A percentile compares a stretch with the other conserved stretches of the same genome.
These are phyloP conservation scores for Aurelia aurita DNA, from an alignment of 30 jellyfish, hydroid and myxozoan genomes.

Conservation along the genomic window DNA sequence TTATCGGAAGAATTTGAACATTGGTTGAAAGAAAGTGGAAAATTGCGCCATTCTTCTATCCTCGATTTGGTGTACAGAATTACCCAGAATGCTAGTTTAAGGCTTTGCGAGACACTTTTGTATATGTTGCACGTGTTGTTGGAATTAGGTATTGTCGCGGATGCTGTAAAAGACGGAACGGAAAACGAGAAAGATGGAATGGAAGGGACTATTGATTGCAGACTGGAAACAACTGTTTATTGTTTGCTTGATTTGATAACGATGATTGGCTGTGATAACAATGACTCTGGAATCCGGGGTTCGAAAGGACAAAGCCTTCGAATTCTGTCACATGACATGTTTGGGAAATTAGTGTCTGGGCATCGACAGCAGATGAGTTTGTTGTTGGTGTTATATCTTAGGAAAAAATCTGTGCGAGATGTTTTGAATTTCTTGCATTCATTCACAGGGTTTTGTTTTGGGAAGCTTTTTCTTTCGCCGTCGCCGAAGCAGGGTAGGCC, in stretches of 20 bases:
- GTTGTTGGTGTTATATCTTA: constrained; percentile 30
- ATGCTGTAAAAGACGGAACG: not conserved
- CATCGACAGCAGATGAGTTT: constrained; percentile 28
- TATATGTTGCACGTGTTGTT: constrained; percentile 38
- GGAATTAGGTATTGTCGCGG: constrained; percentile 42
- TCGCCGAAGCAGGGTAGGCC: constrained; percentile 16
- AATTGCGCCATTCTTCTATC: constrained; percentile 30
- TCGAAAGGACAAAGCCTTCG: constrained; percentile 83
- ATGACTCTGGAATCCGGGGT: constrained; percentile 80
- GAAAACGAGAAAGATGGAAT: not conserved
- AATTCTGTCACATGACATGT: constrained; percentile 47
- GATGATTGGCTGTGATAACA: constrained; percentile 83
- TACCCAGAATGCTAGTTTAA: constrained; percentile 38
- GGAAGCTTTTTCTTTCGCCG: constrained; percentile 26
- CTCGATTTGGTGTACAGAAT: constrained; percentile 30
- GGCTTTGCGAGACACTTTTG: constrained; percentile 50
- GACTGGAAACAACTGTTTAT: constrained; percentile 41
- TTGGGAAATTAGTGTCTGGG: constrained; percentile 34
- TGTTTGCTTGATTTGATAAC: constrained; percentile 64
- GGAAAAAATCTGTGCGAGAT: constrained; percentile 9
- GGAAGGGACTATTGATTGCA: constrained; percentile 2
- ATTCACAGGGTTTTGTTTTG: constrained; percentile 60
- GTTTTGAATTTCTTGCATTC: constrained; percentile 52
- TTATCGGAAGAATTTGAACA: constrained; percentile 33
- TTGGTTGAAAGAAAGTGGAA: constrained; percentile 47